phyloP scores from a whole-genome alignment of 2,888 invertebrate genomes.

The Lepas anatifera region DNA sequence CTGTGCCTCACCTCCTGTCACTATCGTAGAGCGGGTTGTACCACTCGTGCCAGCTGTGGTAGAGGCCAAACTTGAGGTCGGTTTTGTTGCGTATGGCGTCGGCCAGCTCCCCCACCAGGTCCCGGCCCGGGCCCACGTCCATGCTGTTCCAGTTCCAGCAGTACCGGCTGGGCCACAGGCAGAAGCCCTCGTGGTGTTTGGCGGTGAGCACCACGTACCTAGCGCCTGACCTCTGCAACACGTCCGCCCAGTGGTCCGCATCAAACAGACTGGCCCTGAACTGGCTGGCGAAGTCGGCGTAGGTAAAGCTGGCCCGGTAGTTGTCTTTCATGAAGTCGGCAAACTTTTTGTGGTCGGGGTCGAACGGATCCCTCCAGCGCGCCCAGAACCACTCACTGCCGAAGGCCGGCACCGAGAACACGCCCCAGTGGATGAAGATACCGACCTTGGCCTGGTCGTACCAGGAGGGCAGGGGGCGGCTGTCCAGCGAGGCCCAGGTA shows the following conservation, averaged over 20 bases:
- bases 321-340: constrained; percentile 61
- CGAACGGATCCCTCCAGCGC: constrained; percentile 46
- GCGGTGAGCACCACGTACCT: constrained; percentile 72
- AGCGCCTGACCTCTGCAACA: constrained; percentile 74
- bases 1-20: too few species aligned
- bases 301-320: constrained; percentile 71
- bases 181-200: constrained; percentile 78
- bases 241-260: constrained; percentile 65
- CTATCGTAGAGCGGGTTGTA: constrained; percentile 63
- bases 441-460: constrained; percentile 83
- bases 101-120: constrained; percentile 37
- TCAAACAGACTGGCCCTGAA: constrained; percentile 75
- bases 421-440: constrained; percentile 89
- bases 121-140: constrained; percentile 39
- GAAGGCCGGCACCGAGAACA: constrained; percentile 78
- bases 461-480: constrained; percentile 69
- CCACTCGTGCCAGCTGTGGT: constrained; percentile 69
- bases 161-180: constrained; percentile 63
- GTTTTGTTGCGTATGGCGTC: constrained; percentile 47
- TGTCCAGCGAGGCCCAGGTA: constrained; percentile 70
- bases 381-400: constrained; percentile 88
- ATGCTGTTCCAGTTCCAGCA: constrained; percentile 74
- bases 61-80: constrained; percentile 61
- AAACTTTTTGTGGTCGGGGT: constrained; percentile 21
- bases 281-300: constrained; percentile 79